These are phyloP conservation scores for Loxodonta africana DNA, from an alignment of 2,113 vertebrate species.

Conservation along the genomic window DNA sequence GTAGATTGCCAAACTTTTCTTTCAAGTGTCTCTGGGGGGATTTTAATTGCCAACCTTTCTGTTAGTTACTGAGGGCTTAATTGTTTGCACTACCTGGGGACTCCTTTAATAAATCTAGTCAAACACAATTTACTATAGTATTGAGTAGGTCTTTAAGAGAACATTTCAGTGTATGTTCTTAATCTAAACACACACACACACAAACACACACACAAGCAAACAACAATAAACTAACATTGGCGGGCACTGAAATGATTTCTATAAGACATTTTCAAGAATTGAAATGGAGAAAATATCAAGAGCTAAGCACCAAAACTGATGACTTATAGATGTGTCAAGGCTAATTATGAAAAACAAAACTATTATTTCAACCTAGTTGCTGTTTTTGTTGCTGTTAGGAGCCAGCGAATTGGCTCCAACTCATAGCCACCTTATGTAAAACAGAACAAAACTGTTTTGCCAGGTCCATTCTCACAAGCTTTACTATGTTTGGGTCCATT, in stretches of 20 bases:
- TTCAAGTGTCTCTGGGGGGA: not conserved
- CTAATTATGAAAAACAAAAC: not conserved
- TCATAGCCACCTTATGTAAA: no score
- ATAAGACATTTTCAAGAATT: not conserved
- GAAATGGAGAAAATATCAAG: not conserved
- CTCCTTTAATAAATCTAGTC: not conserved
- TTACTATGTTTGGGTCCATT: not conserved
- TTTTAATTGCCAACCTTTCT: not conserved
- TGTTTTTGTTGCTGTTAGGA: no score
- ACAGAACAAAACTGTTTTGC: no score
- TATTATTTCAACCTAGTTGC: not conserved
- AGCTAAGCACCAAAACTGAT: not conserved
- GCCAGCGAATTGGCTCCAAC: no score
- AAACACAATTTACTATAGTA: not conserved
- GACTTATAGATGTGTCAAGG: not conserved
- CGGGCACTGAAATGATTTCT: not conserved
- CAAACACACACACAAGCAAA: not conserved
- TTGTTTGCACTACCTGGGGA: no score
- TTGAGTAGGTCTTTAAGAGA: not conserved
- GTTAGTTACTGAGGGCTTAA: not conserved
- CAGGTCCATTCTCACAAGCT: not conserved
- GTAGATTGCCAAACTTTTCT: not conserved
- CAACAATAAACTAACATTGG: not conserved
- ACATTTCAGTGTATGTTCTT: not conserved
- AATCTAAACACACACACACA: not conserved